Conservation (phyloP, 2,113 vertebrate species). For the Notothenia rossii region DNA sequence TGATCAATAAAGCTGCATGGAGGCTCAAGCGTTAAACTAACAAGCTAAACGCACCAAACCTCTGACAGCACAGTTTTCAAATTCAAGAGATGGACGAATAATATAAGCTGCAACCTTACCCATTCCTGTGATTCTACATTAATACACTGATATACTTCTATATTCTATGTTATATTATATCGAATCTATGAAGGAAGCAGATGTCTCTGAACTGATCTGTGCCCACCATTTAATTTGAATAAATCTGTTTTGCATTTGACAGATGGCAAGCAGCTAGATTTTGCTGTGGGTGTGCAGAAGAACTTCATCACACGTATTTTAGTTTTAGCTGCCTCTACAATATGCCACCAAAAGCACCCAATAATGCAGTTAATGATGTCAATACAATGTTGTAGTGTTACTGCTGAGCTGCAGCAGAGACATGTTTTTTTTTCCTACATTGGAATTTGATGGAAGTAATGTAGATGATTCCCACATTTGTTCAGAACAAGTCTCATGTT, state of each 20-base stretch:
- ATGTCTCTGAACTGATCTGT: slow-evolving; percentile 1
- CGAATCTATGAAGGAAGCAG: not conserved
- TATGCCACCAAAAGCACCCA: not conserved
- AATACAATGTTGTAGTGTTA: not conserved
- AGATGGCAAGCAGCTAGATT: not conserved
- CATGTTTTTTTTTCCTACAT: not conserved
- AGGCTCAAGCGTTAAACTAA: slow-evolving; percentile 25
- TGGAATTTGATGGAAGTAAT: not conserved
- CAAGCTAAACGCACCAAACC: slow-evolving; percentile 4
- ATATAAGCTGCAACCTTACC: not conserved
- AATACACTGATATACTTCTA: not conserved
- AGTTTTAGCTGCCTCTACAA: not conserved
- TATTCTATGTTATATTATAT: too few relatives aligned
- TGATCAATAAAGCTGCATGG: slow-evolving; percentile 38
- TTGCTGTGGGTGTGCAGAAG: not conserved
- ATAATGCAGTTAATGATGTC: not conserved
- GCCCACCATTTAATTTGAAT: not conserved
- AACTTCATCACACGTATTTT: not conserved
- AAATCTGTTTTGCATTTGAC: not conserved
- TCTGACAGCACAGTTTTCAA: slow-evolving; percentile 18
- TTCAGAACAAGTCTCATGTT: not conserved
- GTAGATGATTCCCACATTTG: not conserved
- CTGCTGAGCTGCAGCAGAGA: not conserved
- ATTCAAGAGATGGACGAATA: not conserved
- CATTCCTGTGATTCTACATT: not conserved